Conservation (phyloP, 2,888 invertebrate species). For the Pharmacophagus antenor region DNA sequence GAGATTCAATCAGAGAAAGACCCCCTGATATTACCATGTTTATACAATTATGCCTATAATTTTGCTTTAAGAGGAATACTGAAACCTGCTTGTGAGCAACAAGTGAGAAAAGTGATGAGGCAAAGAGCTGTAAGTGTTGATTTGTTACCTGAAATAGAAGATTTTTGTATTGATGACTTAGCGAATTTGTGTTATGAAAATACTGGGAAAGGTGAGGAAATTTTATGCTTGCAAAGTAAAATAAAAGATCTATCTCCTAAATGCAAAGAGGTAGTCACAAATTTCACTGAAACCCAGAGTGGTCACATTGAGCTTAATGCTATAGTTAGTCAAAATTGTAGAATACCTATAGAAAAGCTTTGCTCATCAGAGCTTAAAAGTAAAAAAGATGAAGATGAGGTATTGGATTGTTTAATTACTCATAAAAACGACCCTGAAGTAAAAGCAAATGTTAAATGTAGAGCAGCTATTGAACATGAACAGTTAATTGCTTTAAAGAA, state of each 20-base stretch:
- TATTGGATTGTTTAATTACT: slow-evolving; percentile 95
- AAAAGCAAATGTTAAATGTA: slow-evolving; percentile 89
- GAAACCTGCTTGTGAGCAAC: slow-evolving; percentile 83
- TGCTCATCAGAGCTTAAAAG: slow-evolving; percentile 85
- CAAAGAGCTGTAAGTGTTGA: slow-evolving; percentile 95
- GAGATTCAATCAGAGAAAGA: slow-evolving; percentile 88
- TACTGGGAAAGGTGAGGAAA: slow-evolving; percentile 94
- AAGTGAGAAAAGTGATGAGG: slow-evolving; percentile 95
- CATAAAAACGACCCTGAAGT: slow-evolving; percentile 94
- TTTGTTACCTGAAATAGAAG: slow-evolving; percentile 96
- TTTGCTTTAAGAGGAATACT: slow-evolving; percentile 74
- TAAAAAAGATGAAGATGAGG: slow-evolving; percentile 90
- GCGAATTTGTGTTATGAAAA: slow-evolving; percentile 91
- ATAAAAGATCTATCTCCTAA: slow-evolving; percentile 84
- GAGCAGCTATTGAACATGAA: slow-evolving; percentile 97
- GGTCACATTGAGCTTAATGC: slow-evolving; percentile 95
- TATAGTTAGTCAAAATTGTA: slow-evolving; percentile 90
- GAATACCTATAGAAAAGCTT: slow-evolving; percentile 87
- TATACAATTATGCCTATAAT: slow-evolving; percentile 87
- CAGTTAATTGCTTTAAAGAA: slow-evolving; percentile 96
- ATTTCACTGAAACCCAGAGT: slow-evolving; percentile 94
- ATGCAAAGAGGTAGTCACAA: slow-evolving; percentile 89
- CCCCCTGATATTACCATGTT: slow-evolving; percentile 93
- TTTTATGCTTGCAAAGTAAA: slow-evolving; percentile 94
- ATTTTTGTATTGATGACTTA: slow-evolving; percentile 92